phyloP scores from a whole-genome alignment of 2,888 invertebrate species.

The Tenthredo livida region DNA sequence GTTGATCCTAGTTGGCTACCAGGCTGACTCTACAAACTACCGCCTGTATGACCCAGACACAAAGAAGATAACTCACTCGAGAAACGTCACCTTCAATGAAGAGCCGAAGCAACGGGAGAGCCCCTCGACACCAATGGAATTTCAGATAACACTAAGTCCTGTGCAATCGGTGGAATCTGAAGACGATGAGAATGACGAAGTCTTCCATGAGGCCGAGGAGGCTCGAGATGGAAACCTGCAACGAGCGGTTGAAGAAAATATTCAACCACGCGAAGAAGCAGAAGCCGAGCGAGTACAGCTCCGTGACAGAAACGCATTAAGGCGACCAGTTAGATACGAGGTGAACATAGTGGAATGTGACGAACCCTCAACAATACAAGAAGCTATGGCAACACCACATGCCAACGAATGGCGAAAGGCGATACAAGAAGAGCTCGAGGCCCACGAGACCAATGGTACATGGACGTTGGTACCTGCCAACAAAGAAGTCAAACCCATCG shows the following conservation, averaged over 20 bases:
- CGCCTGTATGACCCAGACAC: background rate
- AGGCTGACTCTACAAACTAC: slow-evolving; percentile 15
- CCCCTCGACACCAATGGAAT: background rate
- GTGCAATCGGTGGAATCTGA: too few relatives aligned
- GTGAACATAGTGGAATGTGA: too few relatives aligned
- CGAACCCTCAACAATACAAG: background rate
- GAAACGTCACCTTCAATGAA: background rate
- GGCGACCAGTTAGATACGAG: too few relatives aligned
- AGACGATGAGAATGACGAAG: too few relatives aligned
- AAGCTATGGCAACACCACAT: background rate
- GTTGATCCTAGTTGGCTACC: background rate
- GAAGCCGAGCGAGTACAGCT: too few relatives aligned
- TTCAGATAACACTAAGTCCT: background rate
- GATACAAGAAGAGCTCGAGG: background rate
- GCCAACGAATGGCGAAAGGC: background rate
- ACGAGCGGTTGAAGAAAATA: too few relatives aligned
- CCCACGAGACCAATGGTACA: background rate
- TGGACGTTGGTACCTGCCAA: background rate
- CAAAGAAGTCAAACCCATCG: too few relatives aligned
- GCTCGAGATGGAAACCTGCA: too few relatives aligned
- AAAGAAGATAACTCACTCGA: background rate
- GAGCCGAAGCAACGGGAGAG: background rate
- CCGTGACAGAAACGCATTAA: too few relatives aligned
- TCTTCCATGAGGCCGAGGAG: too few relatives aligned
- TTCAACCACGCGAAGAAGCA: too few relatives aligned